phyloP scores from a whole-genome alignment of 1,140 invertebrate species.

The Papilio glaucus region DNA sequence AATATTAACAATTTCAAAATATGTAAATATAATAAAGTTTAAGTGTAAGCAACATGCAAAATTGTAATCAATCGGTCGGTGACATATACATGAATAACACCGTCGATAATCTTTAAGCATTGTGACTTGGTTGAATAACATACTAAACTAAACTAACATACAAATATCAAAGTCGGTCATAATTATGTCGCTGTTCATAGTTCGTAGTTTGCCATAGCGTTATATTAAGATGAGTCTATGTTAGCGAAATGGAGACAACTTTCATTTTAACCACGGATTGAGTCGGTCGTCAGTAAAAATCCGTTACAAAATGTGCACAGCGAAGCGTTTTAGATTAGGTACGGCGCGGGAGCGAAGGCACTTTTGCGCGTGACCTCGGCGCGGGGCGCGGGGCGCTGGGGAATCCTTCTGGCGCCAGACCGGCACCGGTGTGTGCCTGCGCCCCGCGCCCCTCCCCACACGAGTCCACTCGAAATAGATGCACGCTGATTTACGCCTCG shows the following conservation, averaged over 20 bases:
- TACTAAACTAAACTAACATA: not conserved
- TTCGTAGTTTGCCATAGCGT: not conserved
- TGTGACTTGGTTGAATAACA: not conserved
- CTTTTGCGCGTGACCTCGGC: slow-evolving; percentile 69
- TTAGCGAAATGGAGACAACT: slow-evolving; percentile 9
- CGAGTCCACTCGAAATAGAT: slow-evolving; percentile 78
- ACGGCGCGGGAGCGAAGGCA: slow-evolving; percentile 53
- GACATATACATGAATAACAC: not conserved
- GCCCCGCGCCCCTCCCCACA: slow-evolving; percentile 61
- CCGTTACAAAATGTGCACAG: slow-evolving; percentile 20
- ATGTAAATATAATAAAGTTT: not conserved
- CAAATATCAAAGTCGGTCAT: not conserved
- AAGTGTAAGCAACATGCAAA: not conserved
- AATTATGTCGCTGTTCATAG: no score
- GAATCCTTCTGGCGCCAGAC: slow-evolving; percentile 84
- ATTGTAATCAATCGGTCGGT: not conserved
- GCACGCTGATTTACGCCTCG: slow-evolving; percentile 81
- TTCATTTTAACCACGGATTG: slow-evolving; percentile 19
- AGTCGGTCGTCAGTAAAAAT: not conserved
- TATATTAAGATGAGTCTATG: not conserved
- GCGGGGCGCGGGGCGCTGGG: slow-evolving; percentile 75
- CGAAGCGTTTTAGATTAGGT: slow-evolving; percentile 45
- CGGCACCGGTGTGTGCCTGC: slow-evolving; percentile 77
- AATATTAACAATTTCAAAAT: slow-evolving; percentile 15
- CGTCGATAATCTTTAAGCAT: not conserved